These are phyloP conservation scores for Pheosia tremula DNA, from an alignment of 2,888 invertebrate species.

Conservation along the genomic window DNA sequence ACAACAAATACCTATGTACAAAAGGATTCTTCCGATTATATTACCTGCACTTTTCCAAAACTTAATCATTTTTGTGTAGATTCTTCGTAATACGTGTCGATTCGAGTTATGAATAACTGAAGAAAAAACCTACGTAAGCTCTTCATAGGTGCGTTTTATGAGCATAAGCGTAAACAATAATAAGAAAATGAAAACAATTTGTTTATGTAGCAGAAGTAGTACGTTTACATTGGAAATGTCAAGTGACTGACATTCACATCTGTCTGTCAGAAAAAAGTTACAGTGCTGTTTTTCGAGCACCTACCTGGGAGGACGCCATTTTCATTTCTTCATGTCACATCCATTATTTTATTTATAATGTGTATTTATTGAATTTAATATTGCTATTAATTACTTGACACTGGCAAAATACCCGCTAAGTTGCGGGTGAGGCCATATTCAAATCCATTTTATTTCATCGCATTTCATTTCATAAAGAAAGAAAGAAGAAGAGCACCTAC, in stretches of 20 bases:
- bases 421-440: no score
- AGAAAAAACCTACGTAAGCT: slow-evolving; percentile 46
- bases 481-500: no score
- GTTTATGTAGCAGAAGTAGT: slow-evolving; percentile 38
- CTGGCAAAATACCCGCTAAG: no score
- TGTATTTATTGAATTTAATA: no score
- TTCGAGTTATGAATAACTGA: slow-evolving; percentile 34
- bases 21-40: slow-evolving; percentile 4
- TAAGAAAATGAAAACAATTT: slow-evolving; percentile 59
- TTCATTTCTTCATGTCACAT: no score
- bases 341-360: no score
- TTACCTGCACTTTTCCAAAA: slow-evolving; percentile 91
- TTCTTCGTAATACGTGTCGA: slow-evolving; percentile 37
- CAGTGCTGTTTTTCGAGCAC: no score
- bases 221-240: slow-evolving; percentile 41
- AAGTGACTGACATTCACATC: slow-evolving; percentile 5
- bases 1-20: neutral
- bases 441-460: no score
- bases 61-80: slow-evolving; percentile 86
- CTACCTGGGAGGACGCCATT: no score
- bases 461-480: no score
- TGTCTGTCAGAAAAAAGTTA: neutral
- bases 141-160: slow-evolving; percentile 53
- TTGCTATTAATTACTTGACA: no score
- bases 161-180: slow-evolving; percentile 62